Percentiles rank a stretch among this genome's conserved stretches.
phyloP scores from a whole-genome alignment of 2,113 vertebrate species.

The Chascanopsetta lugubris region DNA sequence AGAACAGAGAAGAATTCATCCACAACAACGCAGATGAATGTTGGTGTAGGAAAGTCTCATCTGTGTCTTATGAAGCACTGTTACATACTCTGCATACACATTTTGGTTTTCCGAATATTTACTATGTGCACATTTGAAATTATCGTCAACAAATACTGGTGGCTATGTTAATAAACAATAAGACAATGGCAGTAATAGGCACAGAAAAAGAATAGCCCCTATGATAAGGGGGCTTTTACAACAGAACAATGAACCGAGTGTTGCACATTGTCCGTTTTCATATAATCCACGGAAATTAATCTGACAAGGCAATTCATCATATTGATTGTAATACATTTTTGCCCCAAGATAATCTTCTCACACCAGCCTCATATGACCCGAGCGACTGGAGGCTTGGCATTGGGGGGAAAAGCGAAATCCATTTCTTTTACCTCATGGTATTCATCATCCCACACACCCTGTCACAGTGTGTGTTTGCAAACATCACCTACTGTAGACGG shows the following conservation, averaged over 20 bases:
- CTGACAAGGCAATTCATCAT: neutral
- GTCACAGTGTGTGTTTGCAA: constrained; percentile 32
- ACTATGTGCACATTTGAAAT: neutral
- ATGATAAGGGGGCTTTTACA: too few relatives aligned
- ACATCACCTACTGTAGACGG: constrained; percentile 14
- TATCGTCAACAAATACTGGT: too few relatives aligned
- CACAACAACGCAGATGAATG: constrained; percentile 2
- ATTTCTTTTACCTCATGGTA: neutral
- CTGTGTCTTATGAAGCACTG: neutral
- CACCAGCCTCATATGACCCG: neutral
- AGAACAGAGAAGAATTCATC: constrained; percentile 19
- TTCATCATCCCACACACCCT: neutral
- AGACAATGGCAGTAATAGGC: neutral
- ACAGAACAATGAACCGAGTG: too few relatives aligned
- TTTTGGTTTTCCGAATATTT: neutral
- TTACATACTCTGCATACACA: too few relatives aligned
- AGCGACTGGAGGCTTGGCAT: neutral
- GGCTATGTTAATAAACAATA: too few relatives aligned
- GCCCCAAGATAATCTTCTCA: neutral
- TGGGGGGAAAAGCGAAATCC: neutral
- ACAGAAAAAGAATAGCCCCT: too few relatives aligned
- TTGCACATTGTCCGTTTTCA: neutral
- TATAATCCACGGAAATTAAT: neutral
- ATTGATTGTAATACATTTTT: neutral
- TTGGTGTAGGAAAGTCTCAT: neutral